Percentiles rank a stretch among this genome's conserved stretches.
Evolutionary conservation across 2,888 invertebrate species (phyloP).

Genomic region (Proisotoma minuta): DNA sequence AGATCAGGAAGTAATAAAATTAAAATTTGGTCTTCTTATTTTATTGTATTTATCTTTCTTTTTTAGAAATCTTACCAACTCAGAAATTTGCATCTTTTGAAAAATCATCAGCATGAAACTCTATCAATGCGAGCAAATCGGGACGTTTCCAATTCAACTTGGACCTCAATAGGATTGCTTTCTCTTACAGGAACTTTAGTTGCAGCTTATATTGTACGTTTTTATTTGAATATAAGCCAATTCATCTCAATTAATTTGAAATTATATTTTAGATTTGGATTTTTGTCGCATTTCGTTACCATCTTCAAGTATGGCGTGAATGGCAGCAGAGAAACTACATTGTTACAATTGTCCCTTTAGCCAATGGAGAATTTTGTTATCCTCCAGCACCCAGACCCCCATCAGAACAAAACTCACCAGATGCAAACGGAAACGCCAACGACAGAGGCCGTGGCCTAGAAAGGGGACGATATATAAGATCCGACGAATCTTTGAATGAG

Average conservation of each 20-base stretch:
- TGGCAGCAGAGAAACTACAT: slow-evolving; percentile 45
- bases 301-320: slow-evolving; percentile 43
- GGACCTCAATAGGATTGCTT: slow-evolving; percentile 45
- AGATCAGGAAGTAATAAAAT: slow-evolving; percentile 7
- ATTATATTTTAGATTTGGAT: slow-evolving; percentile 36
- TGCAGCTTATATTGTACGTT: slow-evolving; percentile 39
- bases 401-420: neutral
- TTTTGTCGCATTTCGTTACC: slow-evolving; percentile 43
- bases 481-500: neutral
- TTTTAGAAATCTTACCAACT: neutral
- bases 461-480: neutral
- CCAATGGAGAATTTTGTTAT: slow-evolving; percentile 28
- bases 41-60: neutral
- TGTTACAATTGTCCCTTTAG: slow-evolving; percentile 42
- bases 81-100: neutral
- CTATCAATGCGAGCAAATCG: neutral
- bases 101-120: slow-evolving; percentile 1
- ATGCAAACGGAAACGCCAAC: neutral
- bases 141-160: slow-evolving; percentile 43
- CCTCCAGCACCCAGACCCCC: slow-evolving; percentile 23
- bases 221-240: neutral
- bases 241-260: neutral
- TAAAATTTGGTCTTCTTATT: neutral
- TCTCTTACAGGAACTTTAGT: slow-evolving; percentile 43
- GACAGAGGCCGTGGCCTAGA: neutral